phyloP scores from a whole-genome alignment of 2,797 vertebrate genomes.

The Brotula barbata region DNA sequence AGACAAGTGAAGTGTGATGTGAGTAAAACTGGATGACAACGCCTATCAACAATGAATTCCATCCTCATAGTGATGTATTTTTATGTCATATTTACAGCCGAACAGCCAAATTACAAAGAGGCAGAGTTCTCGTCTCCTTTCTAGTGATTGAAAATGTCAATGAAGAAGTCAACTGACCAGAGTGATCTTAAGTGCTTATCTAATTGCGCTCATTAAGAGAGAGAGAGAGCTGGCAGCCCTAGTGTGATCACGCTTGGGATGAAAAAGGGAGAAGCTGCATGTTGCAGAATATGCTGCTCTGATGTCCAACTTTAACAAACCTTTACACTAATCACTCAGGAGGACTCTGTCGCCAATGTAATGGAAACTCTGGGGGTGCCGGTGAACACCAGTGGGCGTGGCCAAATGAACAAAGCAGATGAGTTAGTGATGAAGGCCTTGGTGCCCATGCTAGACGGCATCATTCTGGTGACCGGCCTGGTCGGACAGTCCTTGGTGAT shows the following conservation, averaged over 20 bases:
- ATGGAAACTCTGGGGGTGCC: constrained; percentile 51
- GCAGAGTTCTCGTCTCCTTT: constrained; percentile 4
- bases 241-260: constrained; percentile 28
- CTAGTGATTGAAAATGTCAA: constrained; percentile 9
- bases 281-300: constrained; percentile 31
- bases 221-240: constrained; percentile 18
- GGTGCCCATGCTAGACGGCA: constrained; percentile 76
- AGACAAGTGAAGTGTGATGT: no score
- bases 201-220: constrained; percentile 42
- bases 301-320: constrained; percentile 22
- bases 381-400: constrained; percentile 41
- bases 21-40: constrained; percentile 15
- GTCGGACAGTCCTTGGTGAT: constrained; percentile 79
- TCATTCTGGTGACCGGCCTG: constrained; percentile 76
- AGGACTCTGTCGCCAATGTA: constrained; percentile 13
- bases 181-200: constrained; percentile 30
- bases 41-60: no score
- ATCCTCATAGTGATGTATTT: not conserved
- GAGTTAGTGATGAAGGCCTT: constrained; percentile 54
- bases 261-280: constrained; percentile 32
- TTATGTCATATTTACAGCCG: constrained; percentile 12
- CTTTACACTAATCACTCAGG: constrained; percentile 27
- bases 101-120: not conserved
- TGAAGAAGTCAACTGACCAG: constrained; percentile 32
- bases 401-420: constrained; percentile 1